Evolutionary conservation across 2,888 invertebrate species (phyloP).

Genomic region (Helleia helle): DNA sequence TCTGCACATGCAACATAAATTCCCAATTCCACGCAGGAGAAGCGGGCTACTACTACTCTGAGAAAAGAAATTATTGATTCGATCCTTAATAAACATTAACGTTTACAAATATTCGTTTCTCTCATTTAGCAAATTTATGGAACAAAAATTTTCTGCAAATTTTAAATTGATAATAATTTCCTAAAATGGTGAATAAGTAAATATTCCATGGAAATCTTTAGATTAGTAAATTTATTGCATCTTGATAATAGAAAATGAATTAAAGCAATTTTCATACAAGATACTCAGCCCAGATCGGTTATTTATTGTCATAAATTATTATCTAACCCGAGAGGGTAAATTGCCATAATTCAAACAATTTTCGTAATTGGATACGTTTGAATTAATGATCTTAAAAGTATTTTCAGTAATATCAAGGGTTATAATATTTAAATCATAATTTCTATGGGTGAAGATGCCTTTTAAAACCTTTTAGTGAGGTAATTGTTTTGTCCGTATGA

Average conservation of each 20-base stretch:
- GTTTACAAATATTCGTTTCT: too few species aligned
- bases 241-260: conserved; percentile 5
- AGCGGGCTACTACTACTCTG: too few species aligned
- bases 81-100: too few species aligned
- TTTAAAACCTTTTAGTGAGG: neutral
- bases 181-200: neutral
- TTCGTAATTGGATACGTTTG: conserved; percentile 7
- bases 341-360: conserved; percentile 9
- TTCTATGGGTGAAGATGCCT: conserved; percentile 1
- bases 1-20: too few species aligned
- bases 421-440: neutral
- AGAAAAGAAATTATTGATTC: too few species aligned
- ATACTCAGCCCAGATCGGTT: conserved; percentile 5
- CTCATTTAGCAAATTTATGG: too few species aligned
- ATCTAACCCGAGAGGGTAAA: conserved; percentile 6
- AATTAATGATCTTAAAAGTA: conserved; percentile 5
- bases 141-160: too few species aligned
- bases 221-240: conserved; percentile 2
- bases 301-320: conserved; percentile 9
- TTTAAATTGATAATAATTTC: neutral
- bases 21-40: too few species aligned
- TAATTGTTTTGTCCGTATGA: too few species aligned
- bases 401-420: conserved; percentile 3
- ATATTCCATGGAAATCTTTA: neutral
- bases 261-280: conserved; percentile 9